Conservation (phyloP, 2,888 invertebrate species). For the Yponomeuta cagnagella region DNA sequence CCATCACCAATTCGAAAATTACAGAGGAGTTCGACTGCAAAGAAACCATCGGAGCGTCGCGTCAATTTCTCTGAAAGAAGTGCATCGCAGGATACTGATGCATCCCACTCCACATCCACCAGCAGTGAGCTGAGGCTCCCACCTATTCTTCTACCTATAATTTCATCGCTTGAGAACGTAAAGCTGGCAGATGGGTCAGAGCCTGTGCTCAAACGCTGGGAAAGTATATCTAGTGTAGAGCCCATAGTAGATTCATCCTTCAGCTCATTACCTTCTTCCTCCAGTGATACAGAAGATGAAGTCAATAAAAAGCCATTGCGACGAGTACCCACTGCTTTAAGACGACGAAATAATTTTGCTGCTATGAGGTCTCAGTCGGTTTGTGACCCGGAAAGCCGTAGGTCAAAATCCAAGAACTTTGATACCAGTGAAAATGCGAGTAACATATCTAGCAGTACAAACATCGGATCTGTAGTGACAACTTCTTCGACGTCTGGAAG, state of each 20-base stretch:
- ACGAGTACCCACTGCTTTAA: conserved; percentile 56
- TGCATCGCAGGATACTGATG: conserved; percentile 78
- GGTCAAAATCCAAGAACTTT: conserved; percentile 44
- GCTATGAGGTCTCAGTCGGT: conserved; percentile 66
- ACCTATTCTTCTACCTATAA: conserved; percentile 82
- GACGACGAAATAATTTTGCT: conserved; percentile 57
- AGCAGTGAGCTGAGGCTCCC: conserved; percentile 80
- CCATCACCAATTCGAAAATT: conserved; percentile 44
- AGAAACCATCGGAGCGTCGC: conserved; percentile 63
- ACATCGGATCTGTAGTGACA: conserved; percentile 57
- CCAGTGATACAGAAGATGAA: conserved; percentile 68
- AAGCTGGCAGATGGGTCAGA: conserved; percentile 56
- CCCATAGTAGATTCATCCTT: conserved; percentile 82
- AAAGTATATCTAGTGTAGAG: conserved; percentile 82
- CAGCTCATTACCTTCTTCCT: conserved; percentile 73
- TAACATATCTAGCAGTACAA: conserved; percentile 61
- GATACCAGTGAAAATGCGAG: conserved; percentile 64
- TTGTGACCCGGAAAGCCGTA: conserved; percentile 65
- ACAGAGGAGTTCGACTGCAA: conserved; percentile 65
- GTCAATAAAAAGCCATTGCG: conserved; percentile 50
- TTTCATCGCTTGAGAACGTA: conserved; percentile 77
- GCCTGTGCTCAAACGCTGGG: conserved; percentile 69
- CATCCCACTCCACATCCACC: conserved; percentile 76
- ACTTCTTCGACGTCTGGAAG: conserved; percentile 69
- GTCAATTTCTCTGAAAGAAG: conserved; percentile 72